Evolutionary conservation across 2,888 invertebrate genomes (phyloP).

Genomic region (Cataglyphis rosenhaueri): DNA sequence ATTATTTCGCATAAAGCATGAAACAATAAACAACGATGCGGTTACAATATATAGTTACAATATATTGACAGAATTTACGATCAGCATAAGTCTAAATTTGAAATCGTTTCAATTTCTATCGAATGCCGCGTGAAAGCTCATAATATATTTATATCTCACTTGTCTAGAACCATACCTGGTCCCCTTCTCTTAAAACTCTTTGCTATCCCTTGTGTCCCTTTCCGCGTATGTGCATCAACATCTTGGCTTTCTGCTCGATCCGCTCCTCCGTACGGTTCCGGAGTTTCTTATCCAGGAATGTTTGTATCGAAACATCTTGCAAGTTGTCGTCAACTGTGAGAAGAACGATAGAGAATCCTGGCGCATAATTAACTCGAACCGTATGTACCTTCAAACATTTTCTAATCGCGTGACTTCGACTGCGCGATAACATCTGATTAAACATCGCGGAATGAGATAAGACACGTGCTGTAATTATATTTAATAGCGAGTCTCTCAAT

Average conservation of each 20-base stretch:
- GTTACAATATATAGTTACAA: neutral
- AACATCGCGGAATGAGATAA: conserved; percentile 6
- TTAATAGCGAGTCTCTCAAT: conserved; percentile 20
- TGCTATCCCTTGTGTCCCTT: conserved; percentile 58
- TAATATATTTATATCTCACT: conserved; percentile 66
- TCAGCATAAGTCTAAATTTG: neutral
- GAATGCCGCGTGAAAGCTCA: conserved; percentile 56
- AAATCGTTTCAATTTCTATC: conserved; percentile 63
- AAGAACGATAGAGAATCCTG: conserved; percentile 12
- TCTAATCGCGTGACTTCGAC: conserved; percentile 57
- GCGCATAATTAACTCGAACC: conserved; percentile 50
- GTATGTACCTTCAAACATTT: conserved; percentile 50
- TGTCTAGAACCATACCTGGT: conserved; percentile 68
- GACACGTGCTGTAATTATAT: neutral
- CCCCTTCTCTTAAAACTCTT: conserved; percentile 70
- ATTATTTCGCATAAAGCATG: neutral
- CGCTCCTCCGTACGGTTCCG: conserved; percentile 58
- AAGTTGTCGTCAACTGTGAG: conserved; percentile 22
- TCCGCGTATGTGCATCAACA: conserved; percentile 68
- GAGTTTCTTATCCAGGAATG: conserved; percentile 36
- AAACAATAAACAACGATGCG: neutral
- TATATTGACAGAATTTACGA: neutral
- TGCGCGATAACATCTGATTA: conserved; percentile 19
- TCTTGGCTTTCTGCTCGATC: conserved; percentile 75
- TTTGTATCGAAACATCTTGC: conserved; percentile 13